phyloP scores from a whole-genome alignment of 2,888 invertebrate genomes.

The Cepaea hortensis region DNA sequence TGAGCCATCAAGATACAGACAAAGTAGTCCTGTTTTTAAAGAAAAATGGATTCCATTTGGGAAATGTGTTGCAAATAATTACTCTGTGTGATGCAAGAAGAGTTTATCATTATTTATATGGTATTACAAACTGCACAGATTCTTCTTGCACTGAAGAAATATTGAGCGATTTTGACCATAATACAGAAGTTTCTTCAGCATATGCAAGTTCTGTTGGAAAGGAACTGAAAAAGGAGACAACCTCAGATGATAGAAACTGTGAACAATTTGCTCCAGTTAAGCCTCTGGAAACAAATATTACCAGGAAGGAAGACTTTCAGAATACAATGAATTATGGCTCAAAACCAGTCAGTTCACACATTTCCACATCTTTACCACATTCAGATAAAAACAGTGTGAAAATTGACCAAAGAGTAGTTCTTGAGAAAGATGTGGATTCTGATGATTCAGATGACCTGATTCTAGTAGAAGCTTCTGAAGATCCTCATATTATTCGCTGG shows the following conservation, averaged over 20 bases:
- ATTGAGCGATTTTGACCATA: constrained; percentile 21
- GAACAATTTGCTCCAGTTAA: background rate
- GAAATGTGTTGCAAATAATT: constrained; percentile 31
- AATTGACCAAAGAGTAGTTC: background rate
- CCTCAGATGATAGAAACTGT: constrained; percentile 25
- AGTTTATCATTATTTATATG: constrained; percentile 45
- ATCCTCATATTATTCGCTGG: constrained; percentile 34
- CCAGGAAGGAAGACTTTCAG: background rate
- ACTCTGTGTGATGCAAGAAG: constrained; percentile 43
- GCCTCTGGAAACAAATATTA: background rate
- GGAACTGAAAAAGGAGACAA: constrained; percentile 38
- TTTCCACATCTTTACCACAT: background rate
- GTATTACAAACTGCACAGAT: constrained; percentile 32
- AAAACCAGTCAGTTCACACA: background rate
- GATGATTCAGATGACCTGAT: constrained; percentile 21
- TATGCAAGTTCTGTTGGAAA: background rate
- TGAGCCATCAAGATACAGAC: constrained; percentile 37
- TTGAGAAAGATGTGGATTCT: background rate
- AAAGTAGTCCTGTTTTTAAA: constrained; percentile 30
- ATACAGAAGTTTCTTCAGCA: background rate
- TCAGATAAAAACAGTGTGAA: background rate
- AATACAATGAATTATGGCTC: background rate
- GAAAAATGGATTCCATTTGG: constrained; percentile 25
- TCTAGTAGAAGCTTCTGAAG: constrained; percentile 29
- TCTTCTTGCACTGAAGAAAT: constrained; percentile 37